These are phyloP conservation scores for Galaxias olidus DNA, from an alignment of 2,797 vertebrate genomes.

Conservation along the genomic window DNA sequence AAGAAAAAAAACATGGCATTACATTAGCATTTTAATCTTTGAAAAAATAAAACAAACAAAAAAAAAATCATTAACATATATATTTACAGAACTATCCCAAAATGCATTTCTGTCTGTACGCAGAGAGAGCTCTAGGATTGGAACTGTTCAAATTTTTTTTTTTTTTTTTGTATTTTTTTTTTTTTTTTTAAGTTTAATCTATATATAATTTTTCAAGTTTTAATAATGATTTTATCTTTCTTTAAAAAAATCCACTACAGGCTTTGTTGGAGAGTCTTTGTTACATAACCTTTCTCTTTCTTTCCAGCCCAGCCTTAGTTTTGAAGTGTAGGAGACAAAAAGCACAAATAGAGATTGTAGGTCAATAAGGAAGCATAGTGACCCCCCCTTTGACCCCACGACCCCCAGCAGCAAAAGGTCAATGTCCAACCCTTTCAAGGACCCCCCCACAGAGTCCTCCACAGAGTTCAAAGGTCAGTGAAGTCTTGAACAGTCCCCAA, in stretches of 20 bases:
- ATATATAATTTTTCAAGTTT: conserved; percentile 64
- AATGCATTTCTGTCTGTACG: conserved; percentile 69
- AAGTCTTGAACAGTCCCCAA: conserved; percentile 40
- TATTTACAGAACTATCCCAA: conserved; percentile 80
- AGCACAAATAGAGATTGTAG: conserved; percentile 35
- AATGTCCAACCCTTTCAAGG: conserved; percentile 47
- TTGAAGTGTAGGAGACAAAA: conserved; percentile 44
- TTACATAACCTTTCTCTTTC: conserved; percentile 15
- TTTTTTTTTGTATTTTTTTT: conserved; percentile 29
- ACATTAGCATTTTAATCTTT: conserved; percentile 62
- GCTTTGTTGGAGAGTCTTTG: conserved; percentile 34
- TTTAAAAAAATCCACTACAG: conserved; percentile 55
- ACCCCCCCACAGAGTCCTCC: conserved; percentile 23
- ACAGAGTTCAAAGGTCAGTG: conserved; percentile 30
- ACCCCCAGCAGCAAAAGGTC: conserved; percentile 64
- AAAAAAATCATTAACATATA: conserved; percentile 31
- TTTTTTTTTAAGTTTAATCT: conserved; percentile 53
- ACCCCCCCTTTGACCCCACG: no score
- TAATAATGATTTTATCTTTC: conserved; percentile 45
- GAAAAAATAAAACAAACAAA: conserved; percentile 44
- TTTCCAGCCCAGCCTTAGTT: conserved; percentile 34
- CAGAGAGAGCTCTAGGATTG: conserved; percentile 72
- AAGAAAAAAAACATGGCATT: conserved; percentile 46
- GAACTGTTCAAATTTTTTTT: conserved; percentile 51
- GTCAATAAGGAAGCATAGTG: conserved; percentile 30